Conservation (phyloP, 1,140 invertebrate species). For the Glossosoma conforme region DNA sequence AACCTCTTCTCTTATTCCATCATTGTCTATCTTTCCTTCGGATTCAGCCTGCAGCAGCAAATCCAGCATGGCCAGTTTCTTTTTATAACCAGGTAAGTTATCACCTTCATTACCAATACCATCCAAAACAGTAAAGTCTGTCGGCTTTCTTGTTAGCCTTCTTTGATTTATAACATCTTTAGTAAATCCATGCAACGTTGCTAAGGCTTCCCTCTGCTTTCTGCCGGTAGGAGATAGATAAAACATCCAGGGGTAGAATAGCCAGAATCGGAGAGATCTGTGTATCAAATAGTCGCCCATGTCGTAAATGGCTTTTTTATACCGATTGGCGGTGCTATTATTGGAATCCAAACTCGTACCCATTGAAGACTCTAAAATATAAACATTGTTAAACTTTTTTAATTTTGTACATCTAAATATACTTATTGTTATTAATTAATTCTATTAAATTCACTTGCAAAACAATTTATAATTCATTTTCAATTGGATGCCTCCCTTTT, state of each 20-base stretch:
- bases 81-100: constrained; percentile 22
- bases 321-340: constrained; percentile 30
- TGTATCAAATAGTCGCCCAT: constrained; percentile 37
- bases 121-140: neutral
- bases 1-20: constrained; percentile 75
- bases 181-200: constrained; percentile 35
- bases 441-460: neutral
- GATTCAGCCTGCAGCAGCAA: constrained; percentile 56
- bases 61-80: constrained; percentile 36
- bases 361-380: constrained; percentile 36
- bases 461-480: neutral
- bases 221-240: constrained; percentile 25
- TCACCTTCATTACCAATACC: constrained; percentile 9
- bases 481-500: no score
- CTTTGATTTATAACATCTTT: constrained; percentile 36
- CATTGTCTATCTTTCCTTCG: constrained; percentile 51
- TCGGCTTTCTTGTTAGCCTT: constrained; percentile 7
- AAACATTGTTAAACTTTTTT: neutral
- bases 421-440: no score
- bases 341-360: constrained; percentile 36
- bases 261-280: constrained; percentile 38
- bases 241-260: constrained; percentile 34
- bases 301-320: constrained; percentile 40
- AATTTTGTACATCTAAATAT: neutral
- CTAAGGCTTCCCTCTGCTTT: constrained; percentile 33